phyloP scores from a whole-genome alignment of 2,113 vertebrate species.

The Mixornis gularis region DNA sequence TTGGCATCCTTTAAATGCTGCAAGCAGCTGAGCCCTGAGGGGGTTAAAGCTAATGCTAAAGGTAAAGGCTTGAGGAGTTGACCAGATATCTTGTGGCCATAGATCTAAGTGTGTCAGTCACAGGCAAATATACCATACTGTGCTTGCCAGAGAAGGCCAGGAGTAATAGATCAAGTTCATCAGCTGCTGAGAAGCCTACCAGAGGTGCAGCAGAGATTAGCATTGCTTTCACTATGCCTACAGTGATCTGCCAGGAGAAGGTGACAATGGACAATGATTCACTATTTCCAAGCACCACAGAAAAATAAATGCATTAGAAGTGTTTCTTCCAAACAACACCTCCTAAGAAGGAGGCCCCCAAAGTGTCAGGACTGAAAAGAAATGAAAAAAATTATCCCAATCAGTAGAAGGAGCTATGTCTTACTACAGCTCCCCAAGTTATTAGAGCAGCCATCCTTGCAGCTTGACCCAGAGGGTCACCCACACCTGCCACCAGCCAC shows the following conservation, averaged over 20 bases:
- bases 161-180: background rate
- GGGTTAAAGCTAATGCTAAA: slow-evolving; percentile 44
- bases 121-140: background rate
- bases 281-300: background rate
- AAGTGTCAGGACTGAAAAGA: background rate
- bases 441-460: background rate
- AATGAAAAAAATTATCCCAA: background rate
- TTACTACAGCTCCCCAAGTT: background rate
- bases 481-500: accelerated
- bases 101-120: background rate
- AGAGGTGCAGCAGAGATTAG: background rate
- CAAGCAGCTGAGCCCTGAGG: slow-evolving; percentile 18
- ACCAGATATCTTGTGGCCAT: background rate
- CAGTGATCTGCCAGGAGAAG: background rate
- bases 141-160: background rate
- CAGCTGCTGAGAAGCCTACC: background rate
- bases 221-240: background rate
- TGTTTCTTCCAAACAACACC: background rate
- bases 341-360: background rate
- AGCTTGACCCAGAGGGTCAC: background rate
- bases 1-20: background rate
- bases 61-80: slow-evolving; percentile 10
- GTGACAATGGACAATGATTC: background rate
- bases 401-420: background rate
- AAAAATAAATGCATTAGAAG: background rate